Percentiles rank a stretch among this genome's conserved stretches.
phyloP scores from a whole-genome alignment of 2,113 vertebrate genomes.

The Sitta europaea region DNA sequence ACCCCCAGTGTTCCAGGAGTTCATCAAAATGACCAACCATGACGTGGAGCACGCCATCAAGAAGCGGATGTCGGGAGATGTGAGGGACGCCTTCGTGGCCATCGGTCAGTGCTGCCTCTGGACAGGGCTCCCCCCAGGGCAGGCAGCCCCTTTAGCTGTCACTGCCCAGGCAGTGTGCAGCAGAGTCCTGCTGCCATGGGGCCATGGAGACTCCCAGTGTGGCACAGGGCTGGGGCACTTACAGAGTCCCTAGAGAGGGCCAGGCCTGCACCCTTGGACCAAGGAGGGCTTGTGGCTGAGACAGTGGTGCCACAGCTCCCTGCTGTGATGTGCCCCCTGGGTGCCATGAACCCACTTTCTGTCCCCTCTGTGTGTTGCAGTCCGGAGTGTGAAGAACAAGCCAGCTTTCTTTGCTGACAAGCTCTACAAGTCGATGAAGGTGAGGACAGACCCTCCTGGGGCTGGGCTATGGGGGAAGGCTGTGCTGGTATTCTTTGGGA shows the following conservation, averaged over 20 bases:
- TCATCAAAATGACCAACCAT: conserved; percentile 89
- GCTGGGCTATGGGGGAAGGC: neutral
- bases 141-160: neutral
- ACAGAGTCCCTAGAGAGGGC: neutral
- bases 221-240: fast-evolving
- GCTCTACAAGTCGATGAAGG: conserved; percentile 98
- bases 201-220: neutral
- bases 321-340: neutral
- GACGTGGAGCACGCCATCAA: conserved; percentile 93
- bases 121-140: neutral
- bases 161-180: neutral
- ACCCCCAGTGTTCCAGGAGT: conserved; percentile 92
- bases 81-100: conserved; percentile 84
- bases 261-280: neutral
- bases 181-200: neutral
- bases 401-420: conserved; percentile 92
- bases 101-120: conserved; percentile 77
- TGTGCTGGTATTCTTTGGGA: neutral
- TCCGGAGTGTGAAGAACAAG: conserved; percentile 93
- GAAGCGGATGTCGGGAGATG: conserved; percentile 93
- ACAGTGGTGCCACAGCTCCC: neutral
- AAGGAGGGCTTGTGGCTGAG: neutral
- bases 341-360: neutral
- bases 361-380: conserved; percentile 67
- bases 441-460: neutral